Evolutionary conservation across 2,888 invertebrate genomes (phyloP), one percentile per base, ranked within the genome.

Genomic region (Torymus tubicola): DNA sequence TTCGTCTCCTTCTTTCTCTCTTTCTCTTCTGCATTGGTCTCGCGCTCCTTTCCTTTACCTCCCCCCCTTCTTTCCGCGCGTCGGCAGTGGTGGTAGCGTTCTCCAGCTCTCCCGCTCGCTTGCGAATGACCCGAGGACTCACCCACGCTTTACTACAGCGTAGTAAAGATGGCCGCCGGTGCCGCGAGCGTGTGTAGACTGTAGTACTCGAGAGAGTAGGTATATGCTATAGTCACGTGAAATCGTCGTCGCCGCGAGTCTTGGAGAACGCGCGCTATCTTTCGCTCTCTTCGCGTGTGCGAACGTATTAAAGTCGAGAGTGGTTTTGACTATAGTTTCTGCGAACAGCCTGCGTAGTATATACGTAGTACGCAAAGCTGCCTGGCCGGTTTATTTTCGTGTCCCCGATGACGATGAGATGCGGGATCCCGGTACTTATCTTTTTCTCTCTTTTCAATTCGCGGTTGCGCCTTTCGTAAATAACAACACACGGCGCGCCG

Each of bases 111-210:
- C 61, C 10, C 10, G 10, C 0, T 4, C 18, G 16, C 63, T 1
- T 10, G 52, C 85, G 84, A 87, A 86, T 86, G 87, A 87, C 87
- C 87, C 85, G 83, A 84, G 86, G 84, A 85, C 85, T 89, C 88
- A 88, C 89, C 88, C 89, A 88, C 89, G 88, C 87, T 74, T 31
- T 82, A 61, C 55, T 70, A 57, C 61, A 72, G 81, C 86, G 87
- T 89, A 89, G 89, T 89, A 89, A 90, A 89, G 86, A 89, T 89
- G 88, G 87, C 87, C 84, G 86, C 83, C 31, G 31, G 31, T 31
- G 31, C 31, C 83, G 74, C 82, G 76, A 69, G 78, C 80, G 73
- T 77, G 83, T 82, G 80, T 87, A 86, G 85, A 83, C 85, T 86
- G 84, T 86, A 85, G 83, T 79, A 80, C 58, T 61, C 70, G 18